These are phyloP conservation scores for Neoascia interrupta DNA, from an alignment of 2,888 invertebrate genomes.

Conservation along the genomic window DNA sequence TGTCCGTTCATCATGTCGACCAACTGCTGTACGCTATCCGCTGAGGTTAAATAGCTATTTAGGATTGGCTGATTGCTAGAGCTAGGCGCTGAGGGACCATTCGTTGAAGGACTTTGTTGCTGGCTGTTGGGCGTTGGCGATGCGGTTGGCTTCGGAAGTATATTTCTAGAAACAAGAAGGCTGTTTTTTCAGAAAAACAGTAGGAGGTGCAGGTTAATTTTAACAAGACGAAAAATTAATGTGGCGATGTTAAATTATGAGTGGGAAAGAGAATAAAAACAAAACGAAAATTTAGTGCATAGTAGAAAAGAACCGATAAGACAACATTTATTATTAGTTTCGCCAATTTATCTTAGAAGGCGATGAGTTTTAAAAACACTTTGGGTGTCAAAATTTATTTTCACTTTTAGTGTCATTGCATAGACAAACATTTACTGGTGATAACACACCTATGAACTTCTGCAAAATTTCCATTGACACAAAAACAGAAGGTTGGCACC, in stretches of 20 bases:
- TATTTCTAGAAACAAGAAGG: conserved; percentile 76
- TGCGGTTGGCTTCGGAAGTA: conserved; percentile 78
- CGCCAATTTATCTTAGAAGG: too few relatives aligned
- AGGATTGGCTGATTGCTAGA: conserved; percentile 68
- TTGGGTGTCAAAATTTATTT: neutral
- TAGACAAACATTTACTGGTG: too few relatives aligned
- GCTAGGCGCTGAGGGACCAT: conserved; percentile 56
- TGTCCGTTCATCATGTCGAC: conserved; percentile 72
- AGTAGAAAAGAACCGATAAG: neutral
- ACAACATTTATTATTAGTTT: too few relatives aligned
- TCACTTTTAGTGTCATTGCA: too few relatives aligned
- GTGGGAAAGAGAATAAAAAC: conserved; percentile 53
- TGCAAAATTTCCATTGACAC: too few relatives aligned
- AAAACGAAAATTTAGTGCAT: conserved; percentile 1
- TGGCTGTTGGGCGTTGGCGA: conserved; percentile 10
- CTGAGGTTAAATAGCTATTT: conserved; percentile 71
- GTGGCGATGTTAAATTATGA: conserved; percentile 71
- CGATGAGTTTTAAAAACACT: neutral
- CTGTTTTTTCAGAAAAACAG: conserved; percentile 72
- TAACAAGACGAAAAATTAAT: conserved; percentile 71
- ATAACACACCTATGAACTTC: too few relatives aligned
- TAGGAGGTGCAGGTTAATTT: conserved; percentile 71
- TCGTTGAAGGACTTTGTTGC: conserved; percentile 60
- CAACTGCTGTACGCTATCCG: conserved; percentile 70
- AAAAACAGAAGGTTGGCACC: too few relatives aligned